phyloP scores from a whole-genome alignment of 2,113 vertebrate species.

The Naja naja region DNA sequence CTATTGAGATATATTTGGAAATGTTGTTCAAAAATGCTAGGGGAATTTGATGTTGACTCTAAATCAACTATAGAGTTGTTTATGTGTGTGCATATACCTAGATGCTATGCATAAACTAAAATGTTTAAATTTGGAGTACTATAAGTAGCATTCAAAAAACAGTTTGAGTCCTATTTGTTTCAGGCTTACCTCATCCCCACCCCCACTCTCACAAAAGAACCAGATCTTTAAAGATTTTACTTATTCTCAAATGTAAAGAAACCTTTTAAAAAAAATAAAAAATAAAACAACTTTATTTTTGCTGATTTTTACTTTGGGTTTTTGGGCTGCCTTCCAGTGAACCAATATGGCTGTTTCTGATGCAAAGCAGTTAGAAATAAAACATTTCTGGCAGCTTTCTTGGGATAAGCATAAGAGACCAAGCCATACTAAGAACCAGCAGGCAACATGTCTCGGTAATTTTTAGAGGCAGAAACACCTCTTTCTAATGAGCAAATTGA shows the following conservation, averaged over 20 bases:
- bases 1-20: background rate
- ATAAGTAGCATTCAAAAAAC: background rate
- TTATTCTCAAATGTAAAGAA: background rate
- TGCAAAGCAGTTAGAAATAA: background rate
- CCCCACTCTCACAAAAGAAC: background rate
- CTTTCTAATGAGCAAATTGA: background rate
- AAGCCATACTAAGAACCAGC: background rate
- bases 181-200: background rate
- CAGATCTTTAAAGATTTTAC: background rate
- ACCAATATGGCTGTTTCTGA: background rate
- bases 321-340: background rate
- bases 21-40: background rate
- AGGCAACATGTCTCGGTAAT: background rate
- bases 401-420: background rate
- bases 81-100: background rate
- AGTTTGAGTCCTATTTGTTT: background rate
- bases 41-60: background rate
- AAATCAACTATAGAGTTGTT: background rate
- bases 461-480: background rate
- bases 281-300: background rate
- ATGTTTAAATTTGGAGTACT: background rate
- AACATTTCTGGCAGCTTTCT: background rate
- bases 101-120: background rate
- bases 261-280: no score
- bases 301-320: background rate